Evolutionary conservation across 2,888 invertebrate genomes (phyloP), one percentile per base, ranked within the genome.

Genomic region (Chymomyza amoena): DNA sequence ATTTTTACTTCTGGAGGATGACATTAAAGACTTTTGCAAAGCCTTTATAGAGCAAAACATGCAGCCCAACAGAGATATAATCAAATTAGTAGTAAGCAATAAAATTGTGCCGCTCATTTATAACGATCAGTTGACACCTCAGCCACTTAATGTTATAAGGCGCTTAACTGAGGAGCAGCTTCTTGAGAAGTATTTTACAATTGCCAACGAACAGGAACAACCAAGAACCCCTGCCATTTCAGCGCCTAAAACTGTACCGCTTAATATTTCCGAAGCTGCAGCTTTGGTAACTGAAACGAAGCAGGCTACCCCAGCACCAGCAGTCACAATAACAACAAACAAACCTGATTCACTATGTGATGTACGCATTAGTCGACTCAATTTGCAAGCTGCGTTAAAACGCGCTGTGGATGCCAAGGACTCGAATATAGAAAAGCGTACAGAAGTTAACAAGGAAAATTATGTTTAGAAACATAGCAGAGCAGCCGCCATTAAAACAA

Each of bases 11-110:
- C 64, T 84, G 10, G 72, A 79, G 28, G 78, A 88, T 3, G 77
- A 84, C 61, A 79, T 84, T 6, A 75, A 78, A 16, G 66, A 63
- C 13, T 84, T 84, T 51, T 88, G 88, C 51, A 63, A 72, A 50
- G 76, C 82, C 4, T 84, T 84, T 4, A 76, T 70, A 1, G 69
- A 79, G 61, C 84, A 88, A 4, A 39, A 74, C 4, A 56, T 88
- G 36, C 54, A 66, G 39, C 84, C 78, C 4, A 74, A 84, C 36
- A 39, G 25, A 4, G 36, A 52, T 1, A 32, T 84, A 50, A 64
- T 87, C 25, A 67, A 59, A 15, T 66, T 73, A 36, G 66, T 87
- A 28, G 70, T 88, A 15, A 81, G 82, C 32, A 63, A 69, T 45
- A 60, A 73, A 0, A 39, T 86, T 25, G 81, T 84, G 10, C 87